Conservation (phyloP, 1,140 invertebrate species). For the Brachionus rubens region DNA sequence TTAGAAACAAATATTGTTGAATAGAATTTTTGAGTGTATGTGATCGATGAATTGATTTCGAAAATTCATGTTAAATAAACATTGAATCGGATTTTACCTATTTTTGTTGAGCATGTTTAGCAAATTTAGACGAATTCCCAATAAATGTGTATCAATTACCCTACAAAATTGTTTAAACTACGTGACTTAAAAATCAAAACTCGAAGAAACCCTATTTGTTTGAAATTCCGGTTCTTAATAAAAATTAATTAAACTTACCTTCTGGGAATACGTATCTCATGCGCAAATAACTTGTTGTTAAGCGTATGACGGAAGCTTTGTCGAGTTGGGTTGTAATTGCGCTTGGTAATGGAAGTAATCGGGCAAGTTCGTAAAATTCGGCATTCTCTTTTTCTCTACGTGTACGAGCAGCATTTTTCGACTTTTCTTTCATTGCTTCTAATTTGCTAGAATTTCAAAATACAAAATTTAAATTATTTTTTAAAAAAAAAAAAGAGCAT, state of each 20-base stretch:
- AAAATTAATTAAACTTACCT: constrained; percentile 47
- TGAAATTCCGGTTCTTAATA: background rate
- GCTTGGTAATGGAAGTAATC: constrained; percentile 89
- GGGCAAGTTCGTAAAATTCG: constrained; percentile 95
- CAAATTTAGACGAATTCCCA: no score
- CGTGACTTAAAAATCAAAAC: background rate
- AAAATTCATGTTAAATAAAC: constrained; percentile 27
- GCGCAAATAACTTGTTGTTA: constrained; percentile 95
- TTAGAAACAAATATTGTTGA: no score
- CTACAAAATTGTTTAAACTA: background rate
- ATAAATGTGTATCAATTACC: constrained; percentile 1
- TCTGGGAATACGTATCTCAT: constrained; percentile 63
- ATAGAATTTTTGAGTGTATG: background rate
- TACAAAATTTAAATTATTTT: background rate
- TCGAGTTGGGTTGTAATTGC: constrained; percentile 96
- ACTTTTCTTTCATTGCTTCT: constrained; percentile 67
- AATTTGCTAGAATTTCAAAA: constrained; percentile 38
- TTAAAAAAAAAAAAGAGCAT: background rate
- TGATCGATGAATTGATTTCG: constrained; percentile 35
- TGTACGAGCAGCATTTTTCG: constrained; percentile 86
- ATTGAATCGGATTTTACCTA: constrained; percentile 12
- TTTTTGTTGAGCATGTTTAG: constrained; percentile 13
- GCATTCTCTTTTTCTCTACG: constrained; percentile 94
- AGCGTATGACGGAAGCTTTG: constrained; percentile 95
- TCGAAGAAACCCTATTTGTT: background rate